Base-by-base conservation (phyloP, 23 tunicate genomes). In the Halocynthia roretzi region DNA sequence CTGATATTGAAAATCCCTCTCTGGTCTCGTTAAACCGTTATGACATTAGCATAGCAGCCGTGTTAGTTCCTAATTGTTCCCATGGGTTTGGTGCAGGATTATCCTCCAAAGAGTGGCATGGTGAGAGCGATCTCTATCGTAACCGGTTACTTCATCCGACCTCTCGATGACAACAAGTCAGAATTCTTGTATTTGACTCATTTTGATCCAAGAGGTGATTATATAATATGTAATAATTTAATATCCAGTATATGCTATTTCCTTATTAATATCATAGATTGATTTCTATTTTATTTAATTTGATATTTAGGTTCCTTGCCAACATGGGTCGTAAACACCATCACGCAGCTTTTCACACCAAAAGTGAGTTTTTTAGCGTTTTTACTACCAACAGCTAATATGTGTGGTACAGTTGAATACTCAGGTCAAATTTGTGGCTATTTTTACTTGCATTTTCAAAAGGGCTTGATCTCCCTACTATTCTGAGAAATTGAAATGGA, bases 301-400 rank as follows among this genome's bases (percentile, higher is more conserved):
- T 57, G 54, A 76, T 70, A 76, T 71, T n/a, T 84, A 92, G 98
- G 98, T 51, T 86, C 91, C 52, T 56, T 92, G 15, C 98, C 98
- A 20, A 92, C 86, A 69, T 92, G 98, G 98, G 98, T 92, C 50
- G 98, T 92, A 50, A 92, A 92, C 72, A 92, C 80, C 55, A 85
- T 92, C 61, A 85, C 98, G 0, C 75, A 92, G 77, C 80, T 78
- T 50, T 92, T 92, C 62, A 86, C 92, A 7, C 98, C 98, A 6
- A 92, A 92, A 85, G 98, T 92, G 70, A 71, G 89, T 23, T 51
- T 8, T 21, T 48, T 51, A 68, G 20, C 44, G 44, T 0, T 31
- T 31, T 31, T 31, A 1, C 1, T 31, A 31, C 44, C 44, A 31
- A 31, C 44, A 31, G 2, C 4, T 31, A 31, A 0, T 31, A 31